Conservation (phyloP, 2,797 vertebrate species). For the Bucorvus abyssinicus region DNA sequence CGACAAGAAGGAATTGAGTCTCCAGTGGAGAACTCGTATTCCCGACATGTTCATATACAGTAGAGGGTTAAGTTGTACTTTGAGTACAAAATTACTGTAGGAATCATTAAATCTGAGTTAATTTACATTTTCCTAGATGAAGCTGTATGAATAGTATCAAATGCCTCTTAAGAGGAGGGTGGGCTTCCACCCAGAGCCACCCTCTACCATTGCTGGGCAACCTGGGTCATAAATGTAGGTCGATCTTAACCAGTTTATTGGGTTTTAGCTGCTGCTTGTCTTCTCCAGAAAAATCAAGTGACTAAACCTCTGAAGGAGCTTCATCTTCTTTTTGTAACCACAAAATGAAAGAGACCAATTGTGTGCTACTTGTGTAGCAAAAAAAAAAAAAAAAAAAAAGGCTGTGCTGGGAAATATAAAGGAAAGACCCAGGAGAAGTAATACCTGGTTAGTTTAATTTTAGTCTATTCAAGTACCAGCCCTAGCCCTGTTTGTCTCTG, state of each 20-base stretch:
- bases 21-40: neutral
- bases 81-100: neutral
- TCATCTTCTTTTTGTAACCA: neutral
- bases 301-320: neutral
- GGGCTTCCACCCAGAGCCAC: neutral
- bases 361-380: neutral
- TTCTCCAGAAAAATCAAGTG: neutral
- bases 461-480: neutral
- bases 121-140: neutral
- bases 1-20: neutral
- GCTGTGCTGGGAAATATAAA: neutral
- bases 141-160: neutral
- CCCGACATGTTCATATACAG: accelerated
- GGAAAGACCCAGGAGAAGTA: neutral
- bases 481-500: neutral
- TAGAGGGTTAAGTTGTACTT: neutral
- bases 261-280: neutral
- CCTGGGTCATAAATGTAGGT: neutral
- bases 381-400: no score
- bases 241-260: neutral
- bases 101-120: neutral
- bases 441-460: neutral
- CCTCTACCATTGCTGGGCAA: neutral
- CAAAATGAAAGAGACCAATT: neutral
- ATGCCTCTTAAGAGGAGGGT: neutral